Conservation (phyloP, 2,888 invertebrate genomes). For the Oligia latruncula region DNA sequence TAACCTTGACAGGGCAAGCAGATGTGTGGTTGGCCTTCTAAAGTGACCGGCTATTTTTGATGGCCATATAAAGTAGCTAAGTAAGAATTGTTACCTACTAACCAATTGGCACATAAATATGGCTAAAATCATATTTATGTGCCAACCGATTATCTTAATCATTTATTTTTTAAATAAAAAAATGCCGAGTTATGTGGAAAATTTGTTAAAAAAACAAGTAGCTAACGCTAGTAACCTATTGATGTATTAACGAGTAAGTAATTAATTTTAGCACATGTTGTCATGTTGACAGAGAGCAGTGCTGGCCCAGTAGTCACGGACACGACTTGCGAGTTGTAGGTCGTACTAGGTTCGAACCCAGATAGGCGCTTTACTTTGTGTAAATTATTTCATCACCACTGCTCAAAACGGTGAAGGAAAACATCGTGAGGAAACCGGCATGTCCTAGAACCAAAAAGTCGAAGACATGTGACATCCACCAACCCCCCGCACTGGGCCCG, state of each 20-base stretch:
- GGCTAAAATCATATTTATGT: too few species aligned
- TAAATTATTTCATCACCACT: too few species aligned
- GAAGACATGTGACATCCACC: too few species aligned
- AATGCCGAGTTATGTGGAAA: not conserved
- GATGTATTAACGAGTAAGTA: not conserved
- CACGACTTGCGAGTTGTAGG: too few species aligned
- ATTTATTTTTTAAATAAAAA: not conserved
- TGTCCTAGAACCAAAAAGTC: too few species aligned
- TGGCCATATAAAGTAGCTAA: not conserved
- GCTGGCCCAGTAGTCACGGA: too few species aligned
- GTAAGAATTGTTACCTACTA: not conserved
- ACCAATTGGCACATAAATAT: not conserved
- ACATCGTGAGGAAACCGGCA: too few species aligned
- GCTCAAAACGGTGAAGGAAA: too few species aligned
- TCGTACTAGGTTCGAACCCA: too few species aligned
- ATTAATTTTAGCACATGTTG: not conserved
- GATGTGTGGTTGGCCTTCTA: slow-evolving; percentile 56
- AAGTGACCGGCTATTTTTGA: slow-evolving; percentile 50
- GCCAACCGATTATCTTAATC: not conserved
- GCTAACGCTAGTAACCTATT: not conserved
- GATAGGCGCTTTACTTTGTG: too few species aligned
- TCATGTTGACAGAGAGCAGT: too few species aligned
- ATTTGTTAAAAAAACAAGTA: not conserved
- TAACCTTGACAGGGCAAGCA: slow-evolving; percentile 54
- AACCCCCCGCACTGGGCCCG: too few species aligned